These are phyloP conservation scores for Agrotis clavis DNA, from an alignment of 2,888 invertebrate species.

Conservation along the genomic window DNA sequence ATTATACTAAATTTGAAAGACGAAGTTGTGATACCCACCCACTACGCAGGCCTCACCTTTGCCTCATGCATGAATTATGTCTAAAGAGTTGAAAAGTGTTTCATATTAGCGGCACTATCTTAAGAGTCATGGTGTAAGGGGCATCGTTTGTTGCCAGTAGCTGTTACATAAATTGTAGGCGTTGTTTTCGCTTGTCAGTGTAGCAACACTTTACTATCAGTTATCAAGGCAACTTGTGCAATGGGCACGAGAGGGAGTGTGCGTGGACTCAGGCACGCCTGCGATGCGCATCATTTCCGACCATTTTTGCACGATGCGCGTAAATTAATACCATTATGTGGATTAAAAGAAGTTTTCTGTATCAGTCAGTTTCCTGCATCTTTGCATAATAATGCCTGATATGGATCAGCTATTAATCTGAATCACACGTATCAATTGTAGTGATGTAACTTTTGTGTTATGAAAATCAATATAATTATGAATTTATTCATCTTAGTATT, in stretches of 20 bases:
- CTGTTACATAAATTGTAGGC: conserved; percentile 81
- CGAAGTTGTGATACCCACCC: not conserved
- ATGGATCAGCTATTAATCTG: conserved; percentile 4
- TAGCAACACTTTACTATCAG: conserved; percentile 83
- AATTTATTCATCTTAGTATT: no score
- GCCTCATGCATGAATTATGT: conserved; percentile 22
- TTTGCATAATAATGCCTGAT: conserved; percentile 8
- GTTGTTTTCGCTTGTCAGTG: conserved; percentile 81
- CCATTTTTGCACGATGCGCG: conserved; percentile 52
- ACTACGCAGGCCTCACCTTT: conserved; percentile 4
- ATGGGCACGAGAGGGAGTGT: conserved; percentile 75
- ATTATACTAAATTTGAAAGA: conserved; percentile 18
- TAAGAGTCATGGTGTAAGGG: conserved; percentile 59
- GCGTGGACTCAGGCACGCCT: conserved; percentile 63
- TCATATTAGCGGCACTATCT: conserved; percentile 49
- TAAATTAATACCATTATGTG: conserved; percentile 26
- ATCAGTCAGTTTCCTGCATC: conserved; percentile 17
- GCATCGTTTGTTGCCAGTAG: conserved; percentile 62
- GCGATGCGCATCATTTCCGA: conserved; percentile 67
- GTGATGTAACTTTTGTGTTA: conserved; percentile 1
- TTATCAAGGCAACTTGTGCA: conserved; percentile 81
- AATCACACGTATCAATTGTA: not conserved
- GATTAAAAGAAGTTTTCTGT: conserved; percentile 30
- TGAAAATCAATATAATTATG: not conserved
- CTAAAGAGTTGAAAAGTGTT: conserved; percentile 33